phyloP scores from a whole-genome alignment of 2,888 invertebrate species.

The Phalera bucephala region DNA sequence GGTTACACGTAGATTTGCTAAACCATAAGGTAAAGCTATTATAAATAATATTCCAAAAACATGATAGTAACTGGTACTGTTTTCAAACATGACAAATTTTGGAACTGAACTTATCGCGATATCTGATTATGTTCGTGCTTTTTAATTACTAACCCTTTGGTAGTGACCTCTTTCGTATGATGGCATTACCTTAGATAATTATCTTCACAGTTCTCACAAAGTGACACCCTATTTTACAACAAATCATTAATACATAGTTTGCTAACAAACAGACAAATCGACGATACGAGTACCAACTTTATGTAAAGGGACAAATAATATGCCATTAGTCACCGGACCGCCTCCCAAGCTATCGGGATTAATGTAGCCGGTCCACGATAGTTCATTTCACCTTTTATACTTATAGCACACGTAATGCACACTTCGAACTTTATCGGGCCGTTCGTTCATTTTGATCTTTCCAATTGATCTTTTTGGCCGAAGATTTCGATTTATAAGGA shows the following conservation, averaged over 20 bases:
- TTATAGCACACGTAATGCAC: conserved; percentile 36
- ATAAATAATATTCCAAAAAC: too few species aligned
- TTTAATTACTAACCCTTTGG: too few species aligned
- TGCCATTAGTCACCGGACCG: conserved; percentile 50
- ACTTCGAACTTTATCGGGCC: conserved; percentile 18
- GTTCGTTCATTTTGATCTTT: conserved; percentile 2
- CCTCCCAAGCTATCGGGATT: conserved; percentile 54
- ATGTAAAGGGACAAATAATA: conserved; percentile 54
- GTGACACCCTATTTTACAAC: background rate
- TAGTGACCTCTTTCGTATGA: too few species aligned
- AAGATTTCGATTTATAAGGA: background rate
- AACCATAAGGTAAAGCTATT: background rate
- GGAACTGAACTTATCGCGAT: too few species aligned
- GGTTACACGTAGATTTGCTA: too few species aligned
- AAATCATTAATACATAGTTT: conserved; percentile 30
- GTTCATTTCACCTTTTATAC: conserved; percentile 47
- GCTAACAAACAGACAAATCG: conserved; percentile 31
- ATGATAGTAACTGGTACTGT: too few species aligned
- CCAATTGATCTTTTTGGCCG: too few species aligned
- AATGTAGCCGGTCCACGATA: conserved; percentile 43
- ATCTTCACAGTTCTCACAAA: too few species aligned
- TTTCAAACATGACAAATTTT: too few species aligned
- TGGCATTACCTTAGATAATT: too few species aligned
- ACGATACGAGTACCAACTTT: conserved; percentile 25
- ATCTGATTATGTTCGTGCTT: too few species aligned